A percentile compares a stretch with the other conserved stretches of the same genome.
phyloP scores from a whole-genome alignment of 2,888 invertebrate genomes.

The Belgica antarctica region DNA sequence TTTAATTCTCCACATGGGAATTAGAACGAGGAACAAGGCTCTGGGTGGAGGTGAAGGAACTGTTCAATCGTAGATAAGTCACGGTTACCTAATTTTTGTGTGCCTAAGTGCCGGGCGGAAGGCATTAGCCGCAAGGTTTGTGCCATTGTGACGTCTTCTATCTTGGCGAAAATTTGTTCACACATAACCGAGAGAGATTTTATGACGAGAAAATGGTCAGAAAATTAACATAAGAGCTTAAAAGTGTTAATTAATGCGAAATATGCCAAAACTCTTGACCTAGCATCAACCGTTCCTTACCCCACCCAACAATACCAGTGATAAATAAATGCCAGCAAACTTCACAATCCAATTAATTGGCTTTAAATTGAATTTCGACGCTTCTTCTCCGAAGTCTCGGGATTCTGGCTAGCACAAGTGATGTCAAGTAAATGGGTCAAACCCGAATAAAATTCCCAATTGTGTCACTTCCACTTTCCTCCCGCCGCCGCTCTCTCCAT shows the following conservation, averaged over 20 bases:
- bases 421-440: conserved; percentile 17
- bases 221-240: too few species aligned
- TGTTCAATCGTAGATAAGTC: conserved; percentile 33
- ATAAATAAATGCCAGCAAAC: too few species aligned
- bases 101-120: background rate
- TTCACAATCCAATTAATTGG: background rate
- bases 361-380: background rate
- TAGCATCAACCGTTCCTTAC: background rate
- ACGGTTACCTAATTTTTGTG: background rate
- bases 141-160: too few species aligned
- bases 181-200: too few species aligned
- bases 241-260: too few species aligned
- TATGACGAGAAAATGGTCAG: too few species aligned
- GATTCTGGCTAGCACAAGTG: too few species aligned
- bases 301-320: background rate
- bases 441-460: background rate
- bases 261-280: too few species aligned
- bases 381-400: too few species aligned
- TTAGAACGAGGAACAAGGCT: conserved; percentile 4
- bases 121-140: too few species aligned
- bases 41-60: conserved; percentile 23
- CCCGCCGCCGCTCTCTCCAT: conserved; percentile 16
- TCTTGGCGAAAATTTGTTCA: too few species aligned
- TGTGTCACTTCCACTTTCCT: background rate
- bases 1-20: conserved; percentile 2